Evolutionary conservation across 2,888 invertebrate genomes (phyloP), one percentile per base, ranked within the genome.

Genomic region (Malthinus seriepunctatus): DNA sequence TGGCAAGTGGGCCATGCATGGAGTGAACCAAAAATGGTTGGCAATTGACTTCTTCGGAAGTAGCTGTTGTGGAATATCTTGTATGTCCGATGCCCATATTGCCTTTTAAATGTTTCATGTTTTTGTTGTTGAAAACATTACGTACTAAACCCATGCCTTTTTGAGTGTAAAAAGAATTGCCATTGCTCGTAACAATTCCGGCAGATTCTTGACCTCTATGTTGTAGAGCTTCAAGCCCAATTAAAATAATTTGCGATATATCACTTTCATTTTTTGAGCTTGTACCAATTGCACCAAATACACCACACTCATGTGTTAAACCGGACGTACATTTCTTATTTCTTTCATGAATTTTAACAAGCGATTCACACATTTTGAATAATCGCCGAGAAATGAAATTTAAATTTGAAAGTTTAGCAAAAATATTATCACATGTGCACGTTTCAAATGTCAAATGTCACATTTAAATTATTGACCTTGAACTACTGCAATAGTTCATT

Each of bases 1-100:
- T 91, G 0, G 97, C 95, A 51, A 98, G 81, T 1, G 92, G 89
- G 0, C 98, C 98, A 76, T 97, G 95, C 15, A 93, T 89, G 1
- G 97, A 97, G 79, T 98, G 97, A 0, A 98, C 97, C 14, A 98
- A 95, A 80, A 98, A 98, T 0, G 99, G 99, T 78, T 99, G 99
- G 70, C 96, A 96, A 78, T 97, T 97, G 62, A 95, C 89, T 74
- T 91, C 90, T 71, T 96, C 95, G 0, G 95, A 95, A 5, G 94
- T 95, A 5, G 94, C 95, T n/a, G 93, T 88, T 0, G 98, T 99
- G 1, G 97, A 97, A 74, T 99, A 99, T 65, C 85, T 82, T n/a
- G 96, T 97, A 80, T 99, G 98, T 8, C 98, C 98, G 67, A 99
- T 95, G 10, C 97, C 96, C 56, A 97, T 83, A 76, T 92, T 92